phyloP scores from a whole-genome alignment of 2,113 vertebrate genomes.

The Ceyx cyanopectus region DNA sequence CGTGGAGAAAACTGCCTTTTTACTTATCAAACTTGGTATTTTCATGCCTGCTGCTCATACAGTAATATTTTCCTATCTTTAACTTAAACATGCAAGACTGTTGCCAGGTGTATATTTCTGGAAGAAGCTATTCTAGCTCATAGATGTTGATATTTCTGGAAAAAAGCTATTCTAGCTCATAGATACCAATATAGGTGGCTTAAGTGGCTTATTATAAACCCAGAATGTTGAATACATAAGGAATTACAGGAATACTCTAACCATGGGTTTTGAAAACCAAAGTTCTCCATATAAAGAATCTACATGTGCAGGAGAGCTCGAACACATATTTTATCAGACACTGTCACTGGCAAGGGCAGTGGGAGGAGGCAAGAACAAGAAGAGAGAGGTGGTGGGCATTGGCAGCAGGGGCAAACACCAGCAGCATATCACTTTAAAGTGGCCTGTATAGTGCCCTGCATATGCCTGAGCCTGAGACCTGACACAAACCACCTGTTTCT shows the following conservation, averaged over 20 bases:
- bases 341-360: not conserved
- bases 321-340: not conserved
- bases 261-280: not conserved
- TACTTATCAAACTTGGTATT: not conserved
- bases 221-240: not conserved
- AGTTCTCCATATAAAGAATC: not conserved
- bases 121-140: not conserved
- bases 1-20: not conserved
- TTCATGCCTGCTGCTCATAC: conserved; percentile 10
- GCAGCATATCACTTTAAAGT: not conserved
- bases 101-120: not conserved
- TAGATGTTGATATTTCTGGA: not conserved
- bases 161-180: not conserved
- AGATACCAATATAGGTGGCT: not conserved
- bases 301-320: not conserved
- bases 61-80: not conserved
- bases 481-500: not conserved
- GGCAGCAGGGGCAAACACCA: not conserved
- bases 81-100: not conserved
- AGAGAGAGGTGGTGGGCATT: not conserved
- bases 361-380: not conserved
- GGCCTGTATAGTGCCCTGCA: not conserved
- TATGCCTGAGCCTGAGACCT: not conserved
- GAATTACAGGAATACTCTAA: not conserved
- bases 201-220: not conserved